phyloP scores from a whole-genome alignment of 64 coral and sea anemone species.

The Stichodactyla helianthus region DNA sequence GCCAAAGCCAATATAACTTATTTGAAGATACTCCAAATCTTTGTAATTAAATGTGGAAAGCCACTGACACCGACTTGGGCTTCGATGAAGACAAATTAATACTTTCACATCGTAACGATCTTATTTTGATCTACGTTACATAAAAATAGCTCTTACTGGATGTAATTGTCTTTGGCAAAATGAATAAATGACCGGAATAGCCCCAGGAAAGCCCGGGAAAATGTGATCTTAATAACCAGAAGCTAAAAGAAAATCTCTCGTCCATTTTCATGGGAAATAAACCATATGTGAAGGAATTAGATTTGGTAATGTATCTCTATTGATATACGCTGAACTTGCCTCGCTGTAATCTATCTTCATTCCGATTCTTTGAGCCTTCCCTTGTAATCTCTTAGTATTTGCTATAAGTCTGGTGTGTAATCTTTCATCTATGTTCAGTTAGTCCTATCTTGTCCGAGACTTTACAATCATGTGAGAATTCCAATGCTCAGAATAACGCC shows the following conservation, averaged over 20 bases:
- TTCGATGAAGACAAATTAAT: conserved; percentile 7
- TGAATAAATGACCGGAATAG: conserved; percentile 4
- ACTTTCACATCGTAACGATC: not conserved
- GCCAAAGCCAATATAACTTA: not conserved
- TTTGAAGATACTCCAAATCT: not conserved
- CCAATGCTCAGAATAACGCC: no score
- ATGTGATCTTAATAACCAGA: not conserved
- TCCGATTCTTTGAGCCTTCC: not conserved
- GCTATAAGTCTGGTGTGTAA: not conserved
- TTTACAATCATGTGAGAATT: no score
- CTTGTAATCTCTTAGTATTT: not conserved
- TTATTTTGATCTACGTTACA: not conserved
- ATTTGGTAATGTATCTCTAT: not conserved
- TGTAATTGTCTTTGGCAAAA: not conserved
- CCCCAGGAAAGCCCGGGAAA: not conserved
- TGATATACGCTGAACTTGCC: not conserved
- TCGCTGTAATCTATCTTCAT: not conserved
- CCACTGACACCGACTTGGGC: not conserved
- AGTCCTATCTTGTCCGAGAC: no score
- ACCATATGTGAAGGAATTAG: not conserved
- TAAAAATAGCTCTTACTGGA: not conserved
- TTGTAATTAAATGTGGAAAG: not conserved
- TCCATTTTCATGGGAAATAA: conserved; percentile 6
- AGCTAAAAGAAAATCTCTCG: not conserved
- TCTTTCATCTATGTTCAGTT: not conserved